Evolutionary conservation across 2,888 invertebrate genomes (phyloP), one percentile per base, ranked within the genome.

Genomic region (Scaptomyza parva): DNA sequence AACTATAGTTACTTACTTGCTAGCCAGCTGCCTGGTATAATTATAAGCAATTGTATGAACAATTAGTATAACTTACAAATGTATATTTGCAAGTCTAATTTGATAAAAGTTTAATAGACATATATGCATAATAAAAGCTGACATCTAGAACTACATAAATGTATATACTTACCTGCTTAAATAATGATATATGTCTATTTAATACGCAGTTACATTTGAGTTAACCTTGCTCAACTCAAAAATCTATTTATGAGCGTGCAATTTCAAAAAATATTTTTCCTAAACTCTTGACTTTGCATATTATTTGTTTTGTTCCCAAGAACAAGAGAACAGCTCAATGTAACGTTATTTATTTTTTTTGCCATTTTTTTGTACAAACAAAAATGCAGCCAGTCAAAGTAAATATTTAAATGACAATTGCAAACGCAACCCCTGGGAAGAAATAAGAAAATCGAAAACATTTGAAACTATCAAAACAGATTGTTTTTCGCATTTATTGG

Each of bases 341-440:
- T 30, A 40, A 62, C 59, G 30, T 20, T 44, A 8, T 30, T 20
- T 35, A 35, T 35, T 14, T 35, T n/a, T n/a, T n/a, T n/a, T n/a
- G n/a, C n/a, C n/a, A 35, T 17, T 39, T 39, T 51, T 51, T 64
- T 47, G 54, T 62, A 50, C 51, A 76, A 80, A 78, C 78, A 69
- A 59, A 59, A 69, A 48, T 12, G 54, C 44, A 35, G 58, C 33
- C 43, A 53, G 55, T 55, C 48, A 68, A 63, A 45, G 44, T 17
- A 63, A 68, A 67, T 41, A 72, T 53, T 69, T 33, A 20, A 47
- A 26, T 53, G 48, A 39, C 39, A 72, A 47, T 54, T 51, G 22
- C 11, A 20, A 53, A 1, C 7, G 14, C 51, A 55, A 28, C 14
- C 12, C 30, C 5, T n/a, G 8, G 20, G 11, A 9, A 24, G 9